Percentiles rank a stretch among this genome's conserved stretches.
phyloP scores from a whole-genome alignment of 2,888 invertebrate genomes.

The Amphipyra berbera region DNA sequence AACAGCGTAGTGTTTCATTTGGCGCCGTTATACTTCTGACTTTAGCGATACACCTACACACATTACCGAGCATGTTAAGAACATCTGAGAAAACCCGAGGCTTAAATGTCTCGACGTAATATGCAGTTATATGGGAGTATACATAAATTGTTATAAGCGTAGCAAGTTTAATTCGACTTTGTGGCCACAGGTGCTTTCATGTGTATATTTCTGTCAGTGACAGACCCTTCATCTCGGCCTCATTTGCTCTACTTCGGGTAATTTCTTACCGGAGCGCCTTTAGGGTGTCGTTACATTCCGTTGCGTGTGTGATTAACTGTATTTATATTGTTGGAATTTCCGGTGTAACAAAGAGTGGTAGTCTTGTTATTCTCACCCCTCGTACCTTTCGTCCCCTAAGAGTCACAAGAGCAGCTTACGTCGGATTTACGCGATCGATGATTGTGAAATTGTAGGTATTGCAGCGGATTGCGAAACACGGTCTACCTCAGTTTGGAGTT shows the following conservation, averaged over 20 bases:
- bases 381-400: conserved; percentile 64
- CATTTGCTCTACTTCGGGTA: conserved; percentile 51
- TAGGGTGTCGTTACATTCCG: conserved; percentile 63
- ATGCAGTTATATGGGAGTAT: conserved; percentile 46
- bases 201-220: conserved; percentile 50
- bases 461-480: conserved; percentile 56
- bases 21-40: conserved; percentile 33
- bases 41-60: conserved; percentile 34
- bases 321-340: conserved; percentile 73
- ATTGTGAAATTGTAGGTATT: conserved; percentile 68
- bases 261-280: conserved; percentile 53
- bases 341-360: conserved; percentile 75
- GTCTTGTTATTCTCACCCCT: conserved; percentile 73
- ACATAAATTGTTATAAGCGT: conserved; percentile 49
- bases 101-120: conserved; percentile 40
- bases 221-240: conserved; percentile 48
- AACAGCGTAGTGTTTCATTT: conserved; percentile 60
- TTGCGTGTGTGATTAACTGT: conserved; percentile 71
- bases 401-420: conserved; percentile 77
- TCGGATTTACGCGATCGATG: conserved; percentile 81
- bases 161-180: conserved; percentile 60
- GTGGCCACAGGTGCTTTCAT: conserved; percentile 64
- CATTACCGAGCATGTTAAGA: conserved; percentile 38
- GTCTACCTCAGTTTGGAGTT: conserved; percentile 5
- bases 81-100: conserved; percentile 43